phyloP scores from a whole-genome alignment of 2,113 vertebrate species.

The Neolamprologus ventralis region DNA sequence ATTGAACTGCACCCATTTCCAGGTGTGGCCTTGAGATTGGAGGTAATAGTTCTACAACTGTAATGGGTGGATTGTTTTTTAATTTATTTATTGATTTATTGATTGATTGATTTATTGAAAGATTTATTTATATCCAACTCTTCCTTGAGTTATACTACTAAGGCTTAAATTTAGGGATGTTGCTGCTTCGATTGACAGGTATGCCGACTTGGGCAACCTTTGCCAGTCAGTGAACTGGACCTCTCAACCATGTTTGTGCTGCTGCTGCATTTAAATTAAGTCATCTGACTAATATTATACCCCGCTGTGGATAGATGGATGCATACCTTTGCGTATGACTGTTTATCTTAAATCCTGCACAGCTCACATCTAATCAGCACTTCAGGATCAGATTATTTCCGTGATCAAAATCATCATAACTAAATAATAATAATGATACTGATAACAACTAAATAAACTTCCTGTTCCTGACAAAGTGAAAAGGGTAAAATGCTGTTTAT shows the following conservation, averaged over 20 bases:
- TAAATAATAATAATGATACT: background rate
- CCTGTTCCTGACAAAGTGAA: background rate
- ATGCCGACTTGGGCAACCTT: background rate
- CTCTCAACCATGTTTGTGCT: background rate
- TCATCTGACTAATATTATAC: background rate
- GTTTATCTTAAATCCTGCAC: background rate
- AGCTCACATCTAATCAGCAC: background rate
- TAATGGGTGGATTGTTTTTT: background rate
- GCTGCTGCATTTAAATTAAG: background rate
- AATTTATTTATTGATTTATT: background rate
- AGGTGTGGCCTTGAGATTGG: background rate
- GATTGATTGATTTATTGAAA: no score
- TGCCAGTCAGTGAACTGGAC: background rate
- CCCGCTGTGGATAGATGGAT: background rate
- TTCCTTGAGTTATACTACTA: background rate
- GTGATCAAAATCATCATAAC: background rate
- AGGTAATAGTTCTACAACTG: background rate
- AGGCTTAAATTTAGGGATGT: background rate
- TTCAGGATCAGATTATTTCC: background rate
- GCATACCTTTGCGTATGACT: background rate
- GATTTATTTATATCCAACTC: background rate
- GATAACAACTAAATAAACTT: background rate
- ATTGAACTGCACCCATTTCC: background rate
- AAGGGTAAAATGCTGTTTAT: background rate
- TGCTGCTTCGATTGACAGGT: background rate